phyloP scores from a whole-genome alignment of 30 jellyfish, hydroid and myxozoan species.

The Sanderia malayensis region DNA sequence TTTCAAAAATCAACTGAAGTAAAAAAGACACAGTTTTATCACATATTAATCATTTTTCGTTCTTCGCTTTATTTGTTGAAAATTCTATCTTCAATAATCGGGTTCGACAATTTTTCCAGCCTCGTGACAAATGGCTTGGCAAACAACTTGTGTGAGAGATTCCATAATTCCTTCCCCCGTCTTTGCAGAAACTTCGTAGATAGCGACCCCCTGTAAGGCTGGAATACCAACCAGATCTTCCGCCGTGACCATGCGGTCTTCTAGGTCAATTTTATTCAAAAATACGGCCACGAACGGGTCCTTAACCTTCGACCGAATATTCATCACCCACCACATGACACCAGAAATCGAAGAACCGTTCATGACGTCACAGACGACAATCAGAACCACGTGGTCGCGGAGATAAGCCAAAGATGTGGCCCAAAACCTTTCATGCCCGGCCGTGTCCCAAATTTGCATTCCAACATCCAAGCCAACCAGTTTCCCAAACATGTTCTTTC shows the following conservation, averaged over 20 bases:
- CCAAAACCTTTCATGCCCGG: neutral
- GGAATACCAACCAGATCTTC: constrained; percentile 1
- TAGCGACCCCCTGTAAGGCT: constrained; percentile 16
- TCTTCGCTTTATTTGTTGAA: too few species aligned
- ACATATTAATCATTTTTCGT: too few species aligned
- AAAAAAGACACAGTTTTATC: too few species aligned
- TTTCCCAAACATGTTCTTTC: constrained; percentile 38
- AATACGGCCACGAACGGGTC: constrained; percentile 7
- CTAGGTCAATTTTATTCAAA: constrained; percentile 32
- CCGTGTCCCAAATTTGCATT: constrained; percentile 24
- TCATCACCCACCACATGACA: neutral
- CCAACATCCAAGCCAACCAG: constrained; percentile 7
- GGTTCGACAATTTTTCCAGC: constrained; percentile 9
- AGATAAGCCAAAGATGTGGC: neutral
- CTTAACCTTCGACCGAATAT: neutral
- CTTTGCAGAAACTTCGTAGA: constrained; percentile 52
- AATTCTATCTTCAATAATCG: too few species aligned
- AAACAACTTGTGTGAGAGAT: constrained; percentile 8
- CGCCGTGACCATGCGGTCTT: constrained; percentile 8
- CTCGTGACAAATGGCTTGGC: constrained; percentile 29
- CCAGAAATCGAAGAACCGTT: constrained; percentile 10
- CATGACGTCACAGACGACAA: constrained; percentile 42
- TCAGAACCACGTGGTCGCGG: constrained; percentile 13
- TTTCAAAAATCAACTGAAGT: too few species aligned
- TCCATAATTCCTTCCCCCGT: constrained; percentile 29